Evolutionary conservation across 2,113 vertebrate genomes (phyloP).

Genomic region (Gorsachius goisagi): DNA sequence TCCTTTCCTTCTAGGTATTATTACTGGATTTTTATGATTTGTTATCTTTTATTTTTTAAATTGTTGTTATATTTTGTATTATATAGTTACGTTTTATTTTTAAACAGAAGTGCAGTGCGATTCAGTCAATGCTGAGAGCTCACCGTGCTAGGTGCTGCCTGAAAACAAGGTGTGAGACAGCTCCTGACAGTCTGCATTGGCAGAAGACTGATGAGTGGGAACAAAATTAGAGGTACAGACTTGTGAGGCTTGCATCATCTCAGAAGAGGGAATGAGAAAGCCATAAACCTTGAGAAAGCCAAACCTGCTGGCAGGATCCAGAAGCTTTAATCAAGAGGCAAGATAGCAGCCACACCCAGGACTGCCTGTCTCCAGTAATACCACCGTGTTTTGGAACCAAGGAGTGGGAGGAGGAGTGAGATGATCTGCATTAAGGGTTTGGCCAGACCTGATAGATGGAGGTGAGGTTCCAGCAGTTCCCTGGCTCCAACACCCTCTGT

Average conservation of each 20-base stretch:
- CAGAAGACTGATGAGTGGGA: not conserved
- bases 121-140: not conserved
- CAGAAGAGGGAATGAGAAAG: not conserved
- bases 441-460: not conserved
- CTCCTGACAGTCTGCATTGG: not conserved
- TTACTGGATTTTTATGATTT: not conserved
- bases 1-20: not conserved
- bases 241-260: conserved; percentile 24
- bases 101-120: fast-evolving
- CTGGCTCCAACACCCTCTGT: not conserved
- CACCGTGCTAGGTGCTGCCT: fast-evolving
- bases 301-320: not conserved
- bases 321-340: not conserved
- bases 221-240: not conserved
- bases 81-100: too few relatives aligned
- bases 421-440: not conserved
- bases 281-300: conserved; percentile 11
- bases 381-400: not conserved
- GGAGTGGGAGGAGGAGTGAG: not conserved
- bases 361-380: not conserved
- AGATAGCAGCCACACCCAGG: not conserved
- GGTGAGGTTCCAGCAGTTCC: not conserved
- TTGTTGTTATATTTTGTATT: too few relatives aligned
- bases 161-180: not conserved
- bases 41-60: not conserved